phyloP scores from a whole-genome alignment of 2,888 invertebrate species.

The Gymnocheta viridis region DNA sequence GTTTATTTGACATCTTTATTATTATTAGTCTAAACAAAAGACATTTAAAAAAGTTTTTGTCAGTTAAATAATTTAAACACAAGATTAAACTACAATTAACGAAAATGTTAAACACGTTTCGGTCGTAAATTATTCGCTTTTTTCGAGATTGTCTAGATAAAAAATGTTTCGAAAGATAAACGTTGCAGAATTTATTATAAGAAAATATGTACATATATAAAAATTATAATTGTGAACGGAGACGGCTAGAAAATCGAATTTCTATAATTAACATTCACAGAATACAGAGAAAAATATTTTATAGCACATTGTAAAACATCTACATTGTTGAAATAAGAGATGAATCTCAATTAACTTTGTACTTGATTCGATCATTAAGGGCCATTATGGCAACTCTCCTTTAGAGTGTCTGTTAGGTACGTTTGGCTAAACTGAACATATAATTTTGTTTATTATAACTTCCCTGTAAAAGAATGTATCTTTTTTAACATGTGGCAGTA shows the following conservation, averaged over 20 bases:
- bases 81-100: neutral
- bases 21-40: constrained; percentile 12
- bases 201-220: neutral
- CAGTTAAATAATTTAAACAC: neutral
- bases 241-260: neutral
- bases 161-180: neutral
- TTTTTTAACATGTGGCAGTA: too few species aligned
- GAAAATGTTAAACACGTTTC: constrained; percentile 4
- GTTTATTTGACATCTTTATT: constrained; percentile 21
- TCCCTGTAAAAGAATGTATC: too few species aligned
- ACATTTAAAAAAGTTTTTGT: neutral
- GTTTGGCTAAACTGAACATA: too few species aligned
- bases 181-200: neutral
- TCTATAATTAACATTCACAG: neutral
- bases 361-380: too few species aligned
- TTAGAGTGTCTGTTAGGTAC: too few species aligned
- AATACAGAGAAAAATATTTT: neutral
- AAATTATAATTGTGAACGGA: neutral
- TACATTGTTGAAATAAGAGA: too few species aligned
- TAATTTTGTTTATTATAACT: too few species aligned
- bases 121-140: neutral
- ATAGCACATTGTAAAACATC: neutral
- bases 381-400: too few species aligned
- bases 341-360: too few species aligned
- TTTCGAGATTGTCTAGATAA: neutral